Percentiles rank a stretch among this genome's conserved stretches.
These are phyloP conservation scores for Cirrhinus mrigala DNA, from an alignment of 2,797 vertebrate genomes.

Conservation along the genomic window DNA sequence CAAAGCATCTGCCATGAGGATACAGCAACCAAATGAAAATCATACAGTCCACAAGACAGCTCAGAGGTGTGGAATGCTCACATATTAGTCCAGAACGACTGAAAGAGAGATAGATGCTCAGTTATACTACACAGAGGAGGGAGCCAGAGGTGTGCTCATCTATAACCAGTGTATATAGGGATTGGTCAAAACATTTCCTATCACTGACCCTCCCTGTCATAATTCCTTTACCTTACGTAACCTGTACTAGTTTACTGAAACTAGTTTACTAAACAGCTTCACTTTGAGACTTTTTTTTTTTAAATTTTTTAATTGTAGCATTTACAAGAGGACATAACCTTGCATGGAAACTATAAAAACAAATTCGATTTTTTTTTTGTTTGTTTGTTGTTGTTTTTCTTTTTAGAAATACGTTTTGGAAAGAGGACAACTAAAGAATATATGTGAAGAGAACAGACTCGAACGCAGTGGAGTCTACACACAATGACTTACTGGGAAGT, in stretches of 20 bases:
- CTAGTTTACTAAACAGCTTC: slow-evolving; percentile 59
- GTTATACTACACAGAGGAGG: slow-evolving; percentile 68
- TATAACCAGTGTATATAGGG: slow-evolving; percentile 56
- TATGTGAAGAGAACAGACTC: slow-evolving; percentile 35
- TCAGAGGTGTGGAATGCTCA: slow-evolving; percentile 83
- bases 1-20: slow-evolving; percentile 87
- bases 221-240: slow-evolving; percentile 58
- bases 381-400: background rate
- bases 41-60: slow-evolving; percentile 85
- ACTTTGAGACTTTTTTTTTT: slow-evolving; percentile 31
- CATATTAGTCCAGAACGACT: slow-evolving; percentile 75
- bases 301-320: slow-evolving; percentile 39
- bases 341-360: slow-evolving; percentile 25
- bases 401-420: slow-evolving; percentile 8
- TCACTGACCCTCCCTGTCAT: slow-evolving; percentile 57
- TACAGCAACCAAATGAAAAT: slow-evolving; percentile 81
- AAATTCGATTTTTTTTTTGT: background rate
- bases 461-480: slow-evolving; percentile 28
- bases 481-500: slow-evolving; percentile 35
- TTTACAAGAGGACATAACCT: slow-evolving; percentile 30
- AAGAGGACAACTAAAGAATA: slow-evolving; percentile 42
- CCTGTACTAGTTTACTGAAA: slow-evolving; percentile 58
- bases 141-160: slow-evolving; percentile 47
- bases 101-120: slow-evolving; percentile 63
- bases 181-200: slow-evolving; percentile 65